Conservation (phyloP, 2,113 vertebrate species). For the Salminus brasiliensis region DNA sequence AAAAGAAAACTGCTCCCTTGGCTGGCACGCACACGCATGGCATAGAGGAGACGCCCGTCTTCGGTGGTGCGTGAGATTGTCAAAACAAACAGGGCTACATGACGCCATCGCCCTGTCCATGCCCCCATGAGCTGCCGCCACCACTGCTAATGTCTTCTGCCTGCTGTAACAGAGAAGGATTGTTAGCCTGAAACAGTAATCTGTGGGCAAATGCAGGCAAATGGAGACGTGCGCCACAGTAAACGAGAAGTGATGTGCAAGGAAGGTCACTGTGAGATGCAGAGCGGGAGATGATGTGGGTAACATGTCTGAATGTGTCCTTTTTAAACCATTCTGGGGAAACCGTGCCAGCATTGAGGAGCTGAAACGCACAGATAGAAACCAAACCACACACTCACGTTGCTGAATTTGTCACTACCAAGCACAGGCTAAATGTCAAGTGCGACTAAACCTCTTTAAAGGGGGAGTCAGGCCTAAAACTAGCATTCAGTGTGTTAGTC, state of each 20-base stretch:
- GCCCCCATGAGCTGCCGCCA: conserved; percentile 29
- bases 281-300: conserved; percentile 51
- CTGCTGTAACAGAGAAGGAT: conserved; percentile 34
- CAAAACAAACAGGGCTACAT: conserved; percentile 58
- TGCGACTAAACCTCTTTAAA: neutral
- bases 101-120: conserved; percentile 57
- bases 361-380: neutral
- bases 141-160: conserved; percentile 18
- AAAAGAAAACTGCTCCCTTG: conserved; percentile 13
- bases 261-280: conserved; percentile 46
- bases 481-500: neutral
- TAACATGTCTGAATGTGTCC: conserved; percentile 48
- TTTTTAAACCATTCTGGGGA: neutral
- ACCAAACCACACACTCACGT: neutral
- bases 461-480: neutral
- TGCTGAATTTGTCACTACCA: neutral
- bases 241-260: conserved; percentile 15
- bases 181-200: conserved; percentile 48
- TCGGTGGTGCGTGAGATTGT: conserved; percentile 38
- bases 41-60: conserved; percentile 33
- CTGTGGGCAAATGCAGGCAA: conserved; percentile 42
- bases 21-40: conserved; percentile 30
- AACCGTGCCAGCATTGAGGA: conserved; percentile 29
- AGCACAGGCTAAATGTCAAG: neutral
- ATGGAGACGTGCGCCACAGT: conserved; percentile 2